Evolutionary conservation across 1,140 invertebrate species (phyloP).

Genomic region (Listronotus oregonensis): DNA sequence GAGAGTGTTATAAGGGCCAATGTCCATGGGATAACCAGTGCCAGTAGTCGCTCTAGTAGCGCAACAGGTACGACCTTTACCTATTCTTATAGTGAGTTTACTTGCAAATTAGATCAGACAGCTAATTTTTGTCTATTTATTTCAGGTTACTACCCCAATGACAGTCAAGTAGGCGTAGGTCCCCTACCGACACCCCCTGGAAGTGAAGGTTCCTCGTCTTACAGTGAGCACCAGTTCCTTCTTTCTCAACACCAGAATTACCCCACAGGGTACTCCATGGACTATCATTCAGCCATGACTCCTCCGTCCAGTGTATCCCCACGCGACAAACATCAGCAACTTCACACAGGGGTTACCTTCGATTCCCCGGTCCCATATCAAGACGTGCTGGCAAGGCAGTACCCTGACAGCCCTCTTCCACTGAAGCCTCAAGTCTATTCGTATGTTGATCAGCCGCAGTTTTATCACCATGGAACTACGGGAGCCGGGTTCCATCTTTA

Average conservation of each 20-base stretch:
- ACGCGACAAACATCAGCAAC: constrained; percentile 78
- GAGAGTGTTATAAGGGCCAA: constrained; percentile 90
- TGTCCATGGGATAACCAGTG: constrained; percentile 72
- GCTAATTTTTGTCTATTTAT: background rate
- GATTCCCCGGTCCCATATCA: constrained; percentile 59
- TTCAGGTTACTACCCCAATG: constrained; percentile 47
- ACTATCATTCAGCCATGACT: constrained; percentile 91
- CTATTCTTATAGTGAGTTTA: background rate
- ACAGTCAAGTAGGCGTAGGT: constrained; percentile 63
- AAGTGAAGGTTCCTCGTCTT: constrained; percentile 77
- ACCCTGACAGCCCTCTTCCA: constrained; percentile 76
- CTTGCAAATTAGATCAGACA: too few relatives aligned
- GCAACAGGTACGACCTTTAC: constrained; percentile 39
- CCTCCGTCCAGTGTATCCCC: constrained; percentile 94
- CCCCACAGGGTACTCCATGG: constrained; percentile 70
- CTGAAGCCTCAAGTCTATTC: constrained; percentile 90
- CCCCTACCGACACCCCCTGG: constrained; percentile 86
- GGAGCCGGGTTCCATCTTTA: constrained; percentile 86
- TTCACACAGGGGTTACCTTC: constrained; percentile 54
- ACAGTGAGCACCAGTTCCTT: constrained; percentile 70
- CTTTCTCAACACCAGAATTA: constrained; percentile 65
- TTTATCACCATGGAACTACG: constrained; percentile 74
- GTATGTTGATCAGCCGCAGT: constrained; percentile 77
- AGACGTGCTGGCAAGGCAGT: constrained; percentile 64
- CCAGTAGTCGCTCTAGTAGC: constrained; percentile 57